These are phyloP conservation scores for Anguilla anguilla DNA, from an alignment of 2,797 vertebrate genomes.

Conservation along the genomic window DNA sequence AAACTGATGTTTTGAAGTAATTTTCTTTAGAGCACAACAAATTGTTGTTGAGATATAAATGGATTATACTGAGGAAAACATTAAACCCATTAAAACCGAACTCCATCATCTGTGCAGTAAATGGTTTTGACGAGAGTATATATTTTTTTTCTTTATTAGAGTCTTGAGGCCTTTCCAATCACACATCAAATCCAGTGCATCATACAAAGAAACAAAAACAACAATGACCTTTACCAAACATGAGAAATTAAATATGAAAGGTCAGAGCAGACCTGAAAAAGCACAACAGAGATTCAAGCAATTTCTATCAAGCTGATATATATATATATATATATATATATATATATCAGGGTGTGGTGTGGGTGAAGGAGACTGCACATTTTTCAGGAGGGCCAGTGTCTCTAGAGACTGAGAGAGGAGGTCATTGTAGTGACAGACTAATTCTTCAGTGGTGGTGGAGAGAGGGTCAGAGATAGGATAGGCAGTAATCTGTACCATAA, in stretches of 20 bases:
- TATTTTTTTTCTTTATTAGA: constrained; percentile 68
- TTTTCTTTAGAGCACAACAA: constrained; percentile 35
- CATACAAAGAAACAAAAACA: constrained; percentile 71
- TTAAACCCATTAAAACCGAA: constrained; percentile 44
- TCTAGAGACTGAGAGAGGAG: too few species aligned
- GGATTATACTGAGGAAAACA: constrained; percentile 26
- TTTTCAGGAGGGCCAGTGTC: too few species aligned
- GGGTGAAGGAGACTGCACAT: too few species aligned
- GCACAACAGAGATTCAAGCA: constrained; percentile 36
- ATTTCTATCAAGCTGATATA: not conserved
- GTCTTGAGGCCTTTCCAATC: constrained; percentile 64
- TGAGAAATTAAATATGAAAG: constrained; percentile 78
- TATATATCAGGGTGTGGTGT: too few species aligned
- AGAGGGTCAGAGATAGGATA: too few species aligned
- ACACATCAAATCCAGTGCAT: constrained; percentile 69
- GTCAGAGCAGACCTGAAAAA: constrained; percentile 62
- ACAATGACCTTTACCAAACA: constrained; percentile 79
- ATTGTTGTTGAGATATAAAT: constrained; percentile 32
- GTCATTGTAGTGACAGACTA: too few species aligned
- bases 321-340: not conserved
- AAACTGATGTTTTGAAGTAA: not conserved
- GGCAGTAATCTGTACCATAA: too few species aligned
- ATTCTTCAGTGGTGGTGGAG: too few species aligned
- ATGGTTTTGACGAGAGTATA: constrained; percentile 63
- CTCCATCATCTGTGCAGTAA: constrained; percentile 66